Conservation (phyloP, 2,113 vertebrate genomes). For the Cygnus buccinator region DNA sequence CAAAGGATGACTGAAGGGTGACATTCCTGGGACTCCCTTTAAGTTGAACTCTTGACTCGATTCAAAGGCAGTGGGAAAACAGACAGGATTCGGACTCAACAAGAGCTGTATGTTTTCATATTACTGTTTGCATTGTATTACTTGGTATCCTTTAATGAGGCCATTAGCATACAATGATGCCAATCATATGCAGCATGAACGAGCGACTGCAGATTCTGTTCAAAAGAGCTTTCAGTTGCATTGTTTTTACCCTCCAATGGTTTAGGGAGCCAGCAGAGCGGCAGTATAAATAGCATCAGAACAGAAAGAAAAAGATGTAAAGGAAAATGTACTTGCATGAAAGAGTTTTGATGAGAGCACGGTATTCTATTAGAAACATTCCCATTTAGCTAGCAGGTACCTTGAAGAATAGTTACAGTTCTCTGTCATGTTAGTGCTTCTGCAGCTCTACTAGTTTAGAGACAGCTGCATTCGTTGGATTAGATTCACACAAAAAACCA, state of each 20-base stretch:
- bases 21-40: neutral
- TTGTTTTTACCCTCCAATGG: neutral
- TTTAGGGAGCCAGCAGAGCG: neutral
- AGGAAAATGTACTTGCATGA: neutral
- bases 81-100: neutral
- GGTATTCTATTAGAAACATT: neutral
- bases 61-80: neutral
- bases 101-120: neutral
- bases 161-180: neutral
- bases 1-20: neutral
- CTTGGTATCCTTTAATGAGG: neutral
- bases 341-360: neutral
- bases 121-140: neutral
- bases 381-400: neutral
- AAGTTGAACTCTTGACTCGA: neutral
- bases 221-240: neutral
- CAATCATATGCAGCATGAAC: neutral
- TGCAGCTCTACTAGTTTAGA: constrained; percentile 16
- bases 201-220: neutral
- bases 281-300: neutral
- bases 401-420: neutral
- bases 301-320: neutral
- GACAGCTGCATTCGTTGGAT: constrained; percentile 70
- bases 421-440: constrained; percentile 10
- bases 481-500: constrained; percentile 3